Evolutionary conservation across 1,140 invertebrate species (phyloP).

Genomic region (Polyergus mexicanus): DNA sequence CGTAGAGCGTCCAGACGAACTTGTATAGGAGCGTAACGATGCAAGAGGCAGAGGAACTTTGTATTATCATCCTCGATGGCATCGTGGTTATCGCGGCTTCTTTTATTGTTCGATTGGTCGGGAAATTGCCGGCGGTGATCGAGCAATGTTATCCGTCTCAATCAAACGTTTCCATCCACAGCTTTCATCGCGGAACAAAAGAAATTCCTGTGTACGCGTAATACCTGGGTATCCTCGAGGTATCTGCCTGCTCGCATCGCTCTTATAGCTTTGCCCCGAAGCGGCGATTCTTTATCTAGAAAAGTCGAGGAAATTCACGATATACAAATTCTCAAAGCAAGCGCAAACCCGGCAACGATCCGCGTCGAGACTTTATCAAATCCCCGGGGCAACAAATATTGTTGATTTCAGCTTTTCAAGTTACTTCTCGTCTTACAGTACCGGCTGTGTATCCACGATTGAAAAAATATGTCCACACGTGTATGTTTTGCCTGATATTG

Average conservation of each 20-base stretch:
- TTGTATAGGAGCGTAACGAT: not conserved
- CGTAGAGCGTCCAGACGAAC: not conserved
- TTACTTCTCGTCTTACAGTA: not conserved
- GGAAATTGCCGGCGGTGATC: constrained; percentile 63
- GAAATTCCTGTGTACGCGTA: constrained; percentile 62
- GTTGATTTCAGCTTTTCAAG: constrained; percentile 40
- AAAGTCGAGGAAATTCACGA: constrained; percentile 51
- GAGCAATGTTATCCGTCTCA: constrained; percentile 73
- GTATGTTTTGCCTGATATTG: constrained; percentile 10
- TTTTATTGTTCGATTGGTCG: constrained; percentile 59
- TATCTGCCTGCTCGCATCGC: not conserved
- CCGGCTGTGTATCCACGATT: not conserved
- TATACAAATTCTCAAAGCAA: constrained; percentile 53
- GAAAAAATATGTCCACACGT: not conserved
- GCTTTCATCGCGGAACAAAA: constrained; percentile 61
- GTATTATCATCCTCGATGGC: constrained; percentile 47
- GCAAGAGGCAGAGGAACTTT: constrained; percentile 1
- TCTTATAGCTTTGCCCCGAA: constrained; percentile 7
- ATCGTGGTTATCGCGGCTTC: not conserved
- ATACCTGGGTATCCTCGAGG: not conserved
- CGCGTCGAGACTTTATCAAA: constrained; percentile 62
- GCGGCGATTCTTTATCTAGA: constrained; percentile 67
- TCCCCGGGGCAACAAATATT: constrained; percentile 51
- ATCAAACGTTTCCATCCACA: constrained; percentile 67
- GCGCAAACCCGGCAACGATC: constrained; percentile 9